These are phyloP conservation scores for Pseudotriccus pelzelni DNA, from an alignment of 2,797 vertebrate genomes.

Conservation along the genomic window DNA sequence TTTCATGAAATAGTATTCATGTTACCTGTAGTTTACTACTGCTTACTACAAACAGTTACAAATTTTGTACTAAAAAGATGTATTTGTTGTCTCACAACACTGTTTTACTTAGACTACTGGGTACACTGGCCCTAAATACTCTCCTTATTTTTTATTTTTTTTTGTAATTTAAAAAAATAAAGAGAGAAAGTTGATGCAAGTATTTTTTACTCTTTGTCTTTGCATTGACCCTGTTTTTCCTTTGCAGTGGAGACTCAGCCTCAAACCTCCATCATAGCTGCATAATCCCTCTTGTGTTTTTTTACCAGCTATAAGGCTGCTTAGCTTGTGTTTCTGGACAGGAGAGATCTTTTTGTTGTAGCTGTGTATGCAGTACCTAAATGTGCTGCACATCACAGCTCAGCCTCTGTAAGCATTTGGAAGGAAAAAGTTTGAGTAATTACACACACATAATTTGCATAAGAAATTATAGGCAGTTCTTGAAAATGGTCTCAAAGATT, in stretches of 20 bases:
- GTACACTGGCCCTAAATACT: background rate
- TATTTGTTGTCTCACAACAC: background rate
- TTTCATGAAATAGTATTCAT: background rate
- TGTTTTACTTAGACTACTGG: background rate
- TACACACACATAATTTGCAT: background rate
- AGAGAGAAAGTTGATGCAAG: background rate
- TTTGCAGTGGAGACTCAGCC: background rate
- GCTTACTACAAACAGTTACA: background rate
- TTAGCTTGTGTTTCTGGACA: background rate
- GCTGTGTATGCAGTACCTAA: background rate
- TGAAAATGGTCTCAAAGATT: slow-evolving; percentile 2
- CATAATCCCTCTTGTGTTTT: background rate
- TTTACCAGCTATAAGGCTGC: background rate
- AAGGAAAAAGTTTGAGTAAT: background rate
- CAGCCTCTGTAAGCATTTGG: background rate
- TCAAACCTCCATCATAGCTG: background rate
- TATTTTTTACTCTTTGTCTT: background rate
- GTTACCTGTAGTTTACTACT: background rate
- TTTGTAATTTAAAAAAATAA: background rate
- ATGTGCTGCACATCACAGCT: background rate
- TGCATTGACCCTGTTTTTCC: background rate
- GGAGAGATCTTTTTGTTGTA: background rate
- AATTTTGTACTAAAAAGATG: background rate
- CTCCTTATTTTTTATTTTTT: background rate
- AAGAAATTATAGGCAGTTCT: slow-evolving; percentile 17